Base-by-base conservation (phyloP, 2,888 invertebrate genomes). In the Drosophila testacea region DNA sequence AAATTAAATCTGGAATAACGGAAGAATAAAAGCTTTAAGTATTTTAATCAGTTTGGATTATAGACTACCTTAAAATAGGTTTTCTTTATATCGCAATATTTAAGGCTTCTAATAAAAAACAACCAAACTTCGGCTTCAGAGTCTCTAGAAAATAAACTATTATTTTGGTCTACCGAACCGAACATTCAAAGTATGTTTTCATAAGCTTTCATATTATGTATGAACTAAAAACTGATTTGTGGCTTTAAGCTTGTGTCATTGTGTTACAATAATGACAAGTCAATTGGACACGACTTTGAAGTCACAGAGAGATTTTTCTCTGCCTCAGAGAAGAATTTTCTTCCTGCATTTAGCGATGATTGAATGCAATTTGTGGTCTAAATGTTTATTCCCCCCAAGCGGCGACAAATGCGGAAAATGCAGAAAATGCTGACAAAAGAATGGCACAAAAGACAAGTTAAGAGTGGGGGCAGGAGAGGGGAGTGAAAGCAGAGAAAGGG, bases 351-450 rank as follows among this genome's bases (percentile, higher is more conserved):
- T 70, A 56, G 60, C 39, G 59, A 46, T 67, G 71, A 74, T 74
- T 75, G 67, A 74, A 50, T 67, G 74, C 74, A 75, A 75, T 75
- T 71, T 74, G 60, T 42, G 50, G 48, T 62, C 74, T 60, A 71
- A 75, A 71, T 55, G 60, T 36, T 67, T 22, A 22, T 22, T 71
- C 65, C 69, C 39, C 16, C 51, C 54, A 65, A 42, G 61, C 55
- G 63, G 50, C 47, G 52, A 60, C 67, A 57, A 69, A 69, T 51
- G 50, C 36, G 7, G 10, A 7, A 51, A 36, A 51, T 22, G 10
- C n/a, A 7, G 51, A 7, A 51, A 36, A 51, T 22, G 10, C n/a
- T 9, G 51, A 10, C 13, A 51, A 51, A 51, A 41, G 32, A 54
- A 54, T 28, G 51, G 10, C 48, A 42, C 22, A 42, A 41, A 16